Percentiles rank a stretch among this genome's conserved stretches.
phyloP scores from a whole-genome alignment of 2,113 vertebrate genomes.

The Scatophagus argus region DNA sequence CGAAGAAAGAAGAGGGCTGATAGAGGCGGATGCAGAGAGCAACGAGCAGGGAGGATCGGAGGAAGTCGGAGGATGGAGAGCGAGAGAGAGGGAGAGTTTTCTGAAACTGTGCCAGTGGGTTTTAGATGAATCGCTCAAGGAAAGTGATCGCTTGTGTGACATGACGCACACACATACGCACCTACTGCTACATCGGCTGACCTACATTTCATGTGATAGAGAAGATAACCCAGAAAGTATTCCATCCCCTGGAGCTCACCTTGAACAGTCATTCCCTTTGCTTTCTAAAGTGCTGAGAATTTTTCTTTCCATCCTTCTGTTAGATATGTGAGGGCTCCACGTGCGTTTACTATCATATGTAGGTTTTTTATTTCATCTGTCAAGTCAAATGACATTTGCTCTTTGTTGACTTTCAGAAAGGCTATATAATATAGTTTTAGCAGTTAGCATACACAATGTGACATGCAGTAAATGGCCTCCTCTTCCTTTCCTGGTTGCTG shows the following conservation, averaged over 20 bases:
- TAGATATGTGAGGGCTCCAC: neutral
- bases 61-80: neutral
- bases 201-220: constrained; percentile 63
- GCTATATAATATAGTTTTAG: constrained; percentile 8
- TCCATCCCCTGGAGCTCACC: constrained; percentile 37
- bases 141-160: constrained; percentile 51
- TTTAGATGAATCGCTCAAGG: constrained; percentile 47
- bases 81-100: constrained; percentile 13
- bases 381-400: neutral
- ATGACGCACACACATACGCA: constrained; percentile 15
- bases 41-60: too few relatives aligned
- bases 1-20: constrained; percentile 1
- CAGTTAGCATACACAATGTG: neutral
- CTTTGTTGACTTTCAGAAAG: neutral
- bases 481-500: constrained; percentile 15
- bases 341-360: neutral
- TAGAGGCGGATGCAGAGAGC: constrained; percentile 2
- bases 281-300: neutral
- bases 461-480: neutral
- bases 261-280: constrained; percentile 5
- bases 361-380: neutral
- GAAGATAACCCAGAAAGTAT: constrained; percentile 59
- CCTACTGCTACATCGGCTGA: constrained; percentile 51
- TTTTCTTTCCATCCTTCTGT: neutral
- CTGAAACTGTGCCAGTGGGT: constrained; percentile 54